phyloP scores from a whole-genome alignment of 2,797 vertebrate species.

The Holocentrus rufus region DNA sequence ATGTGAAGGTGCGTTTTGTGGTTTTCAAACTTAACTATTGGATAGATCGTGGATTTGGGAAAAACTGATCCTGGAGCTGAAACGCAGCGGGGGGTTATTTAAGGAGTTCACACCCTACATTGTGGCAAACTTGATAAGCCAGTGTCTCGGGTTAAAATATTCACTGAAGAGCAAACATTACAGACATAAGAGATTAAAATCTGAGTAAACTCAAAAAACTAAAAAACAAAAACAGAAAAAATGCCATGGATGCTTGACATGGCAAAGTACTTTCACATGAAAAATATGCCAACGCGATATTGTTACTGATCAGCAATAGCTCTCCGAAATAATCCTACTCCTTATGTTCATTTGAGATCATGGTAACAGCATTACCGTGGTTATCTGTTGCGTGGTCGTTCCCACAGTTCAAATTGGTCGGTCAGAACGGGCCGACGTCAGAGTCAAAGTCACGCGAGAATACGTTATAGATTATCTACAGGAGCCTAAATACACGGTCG shows the following conservation, averaged over 20 bases:
- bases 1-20: not conserved
- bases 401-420: constrained; percentile 7
- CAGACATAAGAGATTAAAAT: constrained; percentile 32
- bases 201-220: constrained; percentile 20
- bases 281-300: constrained; percentile 22
- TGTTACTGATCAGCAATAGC: constrained; percentile 35
- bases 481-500: constrained; percentile 34
- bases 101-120: constrained; percentile 15
- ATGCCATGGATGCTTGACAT: constrained; percentile 6
- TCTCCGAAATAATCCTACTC: constrained; percentile 26
- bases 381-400: constrained; percentile 16
- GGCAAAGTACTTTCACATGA: constrained; percentile 11
- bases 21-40: not conserved
- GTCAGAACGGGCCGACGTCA: constrained; percentile 9
- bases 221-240: too few relatives aligned
- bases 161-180: constrained; percentile 35
- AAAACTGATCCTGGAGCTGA: constrained; percentile 28
- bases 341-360: constrained; percentile 19
- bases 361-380: not conserved
- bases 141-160: constrained; percentile 36
- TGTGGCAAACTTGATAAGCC: constrained; percentile 32
- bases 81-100: constrained; percentile 24
- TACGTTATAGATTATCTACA: constrained; percentile 61
- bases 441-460: not conserved
- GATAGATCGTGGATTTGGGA: not conserved